phyloP scores from a whole-genome alignment of 2,888 invertebrate genomes.

The Dryobotodes eremita region DNA sequence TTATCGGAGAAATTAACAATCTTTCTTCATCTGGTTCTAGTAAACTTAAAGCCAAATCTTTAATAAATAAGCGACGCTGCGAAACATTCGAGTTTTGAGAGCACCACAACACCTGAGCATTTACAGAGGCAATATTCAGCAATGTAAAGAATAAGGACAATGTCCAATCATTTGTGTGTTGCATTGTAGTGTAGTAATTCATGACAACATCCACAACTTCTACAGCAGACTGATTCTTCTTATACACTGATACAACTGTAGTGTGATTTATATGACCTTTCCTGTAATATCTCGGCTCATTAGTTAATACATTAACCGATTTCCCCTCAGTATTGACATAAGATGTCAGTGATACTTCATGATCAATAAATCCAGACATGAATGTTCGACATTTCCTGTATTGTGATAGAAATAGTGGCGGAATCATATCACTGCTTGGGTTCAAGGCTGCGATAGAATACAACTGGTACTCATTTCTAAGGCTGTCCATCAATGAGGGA shows the following conservation, averaged over 20 bases:
- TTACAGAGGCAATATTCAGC: conserved; percentile 85
- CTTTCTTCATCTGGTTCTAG: conserved; percentile 71
- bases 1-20: conserved; percentile 61
- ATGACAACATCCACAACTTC: conserved; percentile 85
- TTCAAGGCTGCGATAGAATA: conserved; percentile 81
- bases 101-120: conserved; percentile 87
- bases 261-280: conserved; percentile 75
- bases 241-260: conserved; percentile 82
- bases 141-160: conserved; percentile 84
- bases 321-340: conserved; percentile 80
- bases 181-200: conserved; percentile 87
- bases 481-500: conserved; percentile 73
- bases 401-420: conserved; percentile 81
- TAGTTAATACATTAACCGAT: conserved; percentile 81
- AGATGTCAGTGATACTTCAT: conserved; percentile 80
- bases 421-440: conserved; percentile 80
- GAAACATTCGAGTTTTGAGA: conserved; percentile 72
- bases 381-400: conserved; percentile 78
- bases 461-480: conserved; percentile 79
- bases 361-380: conserved; percentile 82
- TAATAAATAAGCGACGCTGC: conserved; percentile 82
- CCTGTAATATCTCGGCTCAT: conserved; percentile 83
- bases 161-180: conserved; percentile 86
- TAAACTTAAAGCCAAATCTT: conserved; percentile 81
- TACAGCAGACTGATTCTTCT: conserved; percentile 82